These are phyloP conservation scores for Bradypus variegatus DNA, from an alignment of 2,797 vertebrate genomes.

Conservation along the genomic window DNA sequence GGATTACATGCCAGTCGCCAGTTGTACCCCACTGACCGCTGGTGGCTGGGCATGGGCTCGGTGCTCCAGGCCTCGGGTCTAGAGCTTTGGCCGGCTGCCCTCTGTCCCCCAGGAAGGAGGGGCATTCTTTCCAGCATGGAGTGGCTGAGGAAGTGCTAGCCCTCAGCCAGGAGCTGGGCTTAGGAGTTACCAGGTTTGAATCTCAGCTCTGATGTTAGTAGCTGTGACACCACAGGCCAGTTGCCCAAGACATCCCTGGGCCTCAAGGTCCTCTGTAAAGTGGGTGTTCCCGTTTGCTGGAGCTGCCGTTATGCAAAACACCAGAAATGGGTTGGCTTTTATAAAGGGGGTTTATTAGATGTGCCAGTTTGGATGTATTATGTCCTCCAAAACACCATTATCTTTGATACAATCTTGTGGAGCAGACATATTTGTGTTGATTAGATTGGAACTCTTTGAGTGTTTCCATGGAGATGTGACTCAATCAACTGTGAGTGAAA, in stretches of 20 bases:
- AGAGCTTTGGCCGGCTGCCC: not conserved
- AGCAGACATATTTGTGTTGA: too few relatives aligned
- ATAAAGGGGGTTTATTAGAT: too few relatives aligned
- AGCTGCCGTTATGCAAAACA: too few relatives aligned
- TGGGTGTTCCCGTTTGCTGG: too few relatives aligned
- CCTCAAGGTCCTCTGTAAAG: not conserved
- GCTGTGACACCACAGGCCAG: not conserved
- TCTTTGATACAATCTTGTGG: too few relatives aligned
- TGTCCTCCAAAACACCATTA: too few relatives aligned
- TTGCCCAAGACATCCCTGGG: not conserved
- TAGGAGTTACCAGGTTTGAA: not conserved
- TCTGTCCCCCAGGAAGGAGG: not conserved
- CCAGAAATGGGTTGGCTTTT: too few relatives aligned
- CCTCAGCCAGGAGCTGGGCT: not conserved
- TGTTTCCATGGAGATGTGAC: too few relatives aligned
- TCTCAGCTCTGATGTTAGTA: not conserved
- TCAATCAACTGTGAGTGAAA: too few relatives aligned
- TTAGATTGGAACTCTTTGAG: too few relatives aligned
- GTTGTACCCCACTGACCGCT: too few relatives aligned
- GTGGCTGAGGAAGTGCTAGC: not conserved
- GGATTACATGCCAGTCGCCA: not conserved
- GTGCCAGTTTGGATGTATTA: too few relatives aligned
- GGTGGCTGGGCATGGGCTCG: accelerated
- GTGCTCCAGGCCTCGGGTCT: not conserved
- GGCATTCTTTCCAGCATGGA: not conserved